phyloP scores from a whole-genome alignment of 2,797 vertebrate genomes.

The Vespertilio murinus region DNA sequence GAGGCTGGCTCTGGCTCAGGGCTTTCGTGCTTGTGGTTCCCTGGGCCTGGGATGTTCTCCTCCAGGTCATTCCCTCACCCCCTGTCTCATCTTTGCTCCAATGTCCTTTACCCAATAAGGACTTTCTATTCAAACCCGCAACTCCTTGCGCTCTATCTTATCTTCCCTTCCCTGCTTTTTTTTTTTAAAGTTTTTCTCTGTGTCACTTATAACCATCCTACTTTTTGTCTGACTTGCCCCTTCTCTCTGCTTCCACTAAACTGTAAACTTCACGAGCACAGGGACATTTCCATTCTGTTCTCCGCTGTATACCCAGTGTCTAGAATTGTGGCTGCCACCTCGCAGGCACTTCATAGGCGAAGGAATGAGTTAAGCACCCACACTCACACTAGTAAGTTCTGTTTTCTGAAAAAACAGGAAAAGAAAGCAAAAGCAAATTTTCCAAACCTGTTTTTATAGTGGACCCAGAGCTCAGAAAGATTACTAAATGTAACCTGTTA shows the following conservation, averaged over 20 bases:
- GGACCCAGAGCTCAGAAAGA: background rate
- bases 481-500: background rate
- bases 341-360: background rate
- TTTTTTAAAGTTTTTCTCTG: background rate
- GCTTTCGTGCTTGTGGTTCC: background rate
- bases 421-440: slow-evolving; percentile 27
- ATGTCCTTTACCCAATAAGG: background rate
- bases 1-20: background rate
- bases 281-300: background rate
- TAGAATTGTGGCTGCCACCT: background rate
- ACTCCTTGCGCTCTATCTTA: background rate
- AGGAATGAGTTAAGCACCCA: background rate
- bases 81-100: background rate
- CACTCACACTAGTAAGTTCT: background rate
- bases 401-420: background rate
- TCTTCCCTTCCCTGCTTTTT: background rate
- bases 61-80: background rate
- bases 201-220: background rate
- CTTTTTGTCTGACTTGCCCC: background rate
- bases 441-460: background rate
- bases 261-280: background rate
- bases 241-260: background rate
- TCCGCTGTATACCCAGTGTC: background rate
- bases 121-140: background rate
- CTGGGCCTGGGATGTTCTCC: background rate